Percentiles rank a stretch among this genome's conserved stretches.
These are phyloP conservation scores for Silurus lanzhouensis DNA, from an alignment of 2,797 vertebrate genomes.

Conservation along the genomic window DNA sequence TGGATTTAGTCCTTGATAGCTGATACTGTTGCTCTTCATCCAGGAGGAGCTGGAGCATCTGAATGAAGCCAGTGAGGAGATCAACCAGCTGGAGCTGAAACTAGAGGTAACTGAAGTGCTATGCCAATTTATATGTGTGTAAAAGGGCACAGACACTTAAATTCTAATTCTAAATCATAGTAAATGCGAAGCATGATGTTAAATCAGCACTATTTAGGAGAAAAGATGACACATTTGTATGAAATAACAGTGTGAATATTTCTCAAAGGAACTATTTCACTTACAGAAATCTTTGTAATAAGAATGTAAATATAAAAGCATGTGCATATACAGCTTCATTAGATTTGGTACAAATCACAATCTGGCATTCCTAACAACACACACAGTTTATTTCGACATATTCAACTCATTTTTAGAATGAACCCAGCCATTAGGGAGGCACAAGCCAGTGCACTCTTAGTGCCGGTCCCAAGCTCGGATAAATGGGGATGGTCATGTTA, in stretches of 20 bases:
- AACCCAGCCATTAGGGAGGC: too few relatives aligned
- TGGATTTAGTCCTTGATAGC: neutral
- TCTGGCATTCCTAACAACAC: neutral
- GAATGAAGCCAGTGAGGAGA: constrained; percentile 89
- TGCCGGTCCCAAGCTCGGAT: too few relatives aligned
- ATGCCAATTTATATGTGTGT: neutral
- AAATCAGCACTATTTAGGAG: neutral
- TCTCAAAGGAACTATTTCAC: neutral
- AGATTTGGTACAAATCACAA: neutral
- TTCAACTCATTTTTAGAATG: too few relatives aligned
- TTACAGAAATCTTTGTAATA: neutral
- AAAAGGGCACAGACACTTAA: neutral
- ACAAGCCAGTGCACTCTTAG: too few relatives aligned
- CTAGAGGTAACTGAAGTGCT: constrained; percentile 76
- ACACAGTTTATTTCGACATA: too few relatives aligned
- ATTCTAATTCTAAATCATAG: too few relatives aligned
- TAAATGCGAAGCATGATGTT: neutral
- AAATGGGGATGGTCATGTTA: too few relatives aligned
- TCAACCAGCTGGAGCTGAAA: constrained; percentile 88
- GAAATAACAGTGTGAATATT: neutral
- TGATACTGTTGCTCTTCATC: constrained; percentile 20
- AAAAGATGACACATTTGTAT: neutral
- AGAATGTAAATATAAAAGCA: neutral
- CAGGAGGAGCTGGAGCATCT: constrained; percentile 90
- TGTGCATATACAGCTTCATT: neutral